phyloP scores from a whole-genome alignment of 2,888 invertebrate genomes.

The Melolontha melolontha region DNA sequence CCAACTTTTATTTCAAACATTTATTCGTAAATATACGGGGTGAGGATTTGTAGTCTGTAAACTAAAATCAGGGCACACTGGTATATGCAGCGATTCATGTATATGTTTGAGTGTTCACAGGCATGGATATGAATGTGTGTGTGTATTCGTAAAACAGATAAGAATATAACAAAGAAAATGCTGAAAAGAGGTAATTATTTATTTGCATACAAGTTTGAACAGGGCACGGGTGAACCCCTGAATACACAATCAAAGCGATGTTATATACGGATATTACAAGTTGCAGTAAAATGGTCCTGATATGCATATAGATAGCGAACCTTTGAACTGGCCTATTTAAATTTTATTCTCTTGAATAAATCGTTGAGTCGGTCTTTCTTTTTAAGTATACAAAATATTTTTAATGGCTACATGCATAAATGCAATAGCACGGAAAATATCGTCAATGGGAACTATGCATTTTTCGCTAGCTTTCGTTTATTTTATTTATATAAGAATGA shows the following conservation, averaged over 20 bases:
- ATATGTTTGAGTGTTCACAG: no score
- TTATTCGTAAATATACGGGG: no score
- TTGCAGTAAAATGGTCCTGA: slow-evolving; percentile 38
- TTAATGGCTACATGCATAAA: slow-evolving; percentile 13
- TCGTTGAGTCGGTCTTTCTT: neutral
- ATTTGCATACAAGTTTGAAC: slow-evolving; percentile 25
- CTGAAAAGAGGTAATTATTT: slow-evolving; percentile 27
- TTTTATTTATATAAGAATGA: no score
- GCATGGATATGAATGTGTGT: no score
- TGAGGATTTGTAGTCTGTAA: no score
- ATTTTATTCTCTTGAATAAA: slow-evolving; percentile 39
- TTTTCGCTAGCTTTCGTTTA: no score
- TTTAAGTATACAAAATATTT: slow-evolving; percentile 21
- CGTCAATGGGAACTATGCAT: no score
- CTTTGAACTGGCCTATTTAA: slow-evolving; percentile 40
- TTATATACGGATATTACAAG: slow-evolving; percentile 43
- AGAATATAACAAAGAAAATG: slow-evolving; percentile 21
- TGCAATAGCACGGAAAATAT: neutral
- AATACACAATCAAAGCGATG: slow-evolving; percentile 41
- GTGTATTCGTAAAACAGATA: neutral
- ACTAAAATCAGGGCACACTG: no score
- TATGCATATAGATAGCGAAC: slow-evolving; percentile 43
- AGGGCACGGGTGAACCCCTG: slow-evolving; percentile 28
- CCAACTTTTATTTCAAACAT: no score
- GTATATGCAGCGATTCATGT: no score